A percentile compares a stretch with the other conserved stretches of the same genome.
Evolutionary conservation across 2,888 invertebrate species (phyloP).

Genomic region (Lochmaea capreae): DNA sequence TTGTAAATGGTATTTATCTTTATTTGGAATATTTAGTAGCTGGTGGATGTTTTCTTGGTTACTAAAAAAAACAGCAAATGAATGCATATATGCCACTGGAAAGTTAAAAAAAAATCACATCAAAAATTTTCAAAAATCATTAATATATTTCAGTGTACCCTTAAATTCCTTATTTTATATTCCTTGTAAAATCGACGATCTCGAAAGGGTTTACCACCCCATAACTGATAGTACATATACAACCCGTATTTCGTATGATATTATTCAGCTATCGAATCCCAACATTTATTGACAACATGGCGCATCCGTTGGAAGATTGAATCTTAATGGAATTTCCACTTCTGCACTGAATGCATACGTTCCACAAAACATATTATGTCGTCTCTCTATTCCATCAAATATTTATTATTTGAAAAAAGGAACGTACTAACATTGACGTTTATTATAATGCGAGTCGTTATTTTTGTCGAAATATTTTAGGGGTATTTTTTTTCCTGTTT

Average conservation of each 20-base stretch:
- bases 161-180: too few species aligned
- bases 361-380: neutral
- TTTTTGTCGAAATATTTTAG: too few species aligned
- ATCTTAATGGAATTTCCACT: constrained; percentile 40
- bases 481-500: too few species aligned
- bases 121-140: too few species aligned
- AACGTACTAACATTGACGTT: neutral
- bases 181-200: too few species aligned
- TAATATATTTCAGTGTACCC: too few species aligned
- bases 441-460: neutral
- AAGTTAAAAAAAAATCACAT: too few species aligned
- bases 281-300: constrained; percentile 31
- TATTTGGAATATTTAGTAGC: too few species aligned
- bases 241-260: constrained; percentile 4
- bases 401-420: constrained; percentile 4
- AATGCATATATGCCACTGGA: too few species aligned
- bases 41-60: too few species aligned
- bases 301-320: constrained; percentile 39
- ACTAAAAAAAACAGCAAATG: too few species aligned
- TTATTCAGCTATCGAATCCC: constrained; percentile 19
- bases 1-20: too few species aligned
- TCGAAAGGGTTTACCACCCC: neutral
- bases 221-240: neutral
- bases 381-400: neutral
- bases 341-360: constrained; percentile 27